A percentile compares a stretch with the other conserved stretches of the same genome.
These are phyloP conservation scores for Palloptera scutellata DNA, from an alignment of 2,888 invertebrate genomes.

Conservation along the genomic window DNA sequence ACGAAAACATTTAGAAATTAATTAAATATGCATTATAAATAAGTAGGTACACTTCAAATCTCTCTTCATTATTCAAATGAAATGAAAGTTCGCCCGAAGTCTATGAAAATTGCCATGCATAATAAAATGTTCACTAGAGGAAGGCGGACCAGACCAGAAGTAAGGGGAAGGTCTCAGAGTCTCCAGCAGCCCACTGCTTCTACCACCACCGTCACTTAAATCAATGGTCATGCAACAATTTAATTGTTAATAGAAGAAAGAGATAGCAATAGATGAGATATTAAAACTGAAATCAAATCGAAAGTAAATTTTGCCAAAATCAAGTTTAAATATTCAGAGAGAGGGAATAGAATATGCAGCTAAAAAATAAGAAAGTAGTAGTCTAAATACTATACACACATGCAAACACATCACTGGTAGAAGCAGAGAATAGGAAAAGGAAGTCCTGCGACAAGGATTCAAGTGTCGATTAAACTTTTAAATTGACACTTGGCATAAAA, in stretches of 20 bases:
- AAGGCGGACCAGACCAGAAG: no score
- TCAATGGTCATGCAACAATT: neutral
- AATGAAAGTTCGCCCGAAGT: neutral
- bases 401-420: neutral
- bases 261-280: neutral
- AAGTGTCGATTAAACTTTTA: slow-evolving; percentile 21
- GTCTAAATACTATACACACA: neutral
- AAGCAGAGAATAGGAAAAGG: neutral
- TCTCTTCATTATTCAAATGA: no score
- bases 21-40: no score
- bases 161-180: neutral
- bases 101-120: neutral
- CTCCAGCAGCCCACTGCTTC: neutral
- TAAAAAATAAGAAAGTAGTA: neutral
- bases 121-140: no score
- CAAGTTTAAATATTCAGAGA: neutral
- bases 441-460: slow-evolving; percentile 3
- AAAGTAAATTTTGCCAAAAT: neutral
- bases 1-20: no score
- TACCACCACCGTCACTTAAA: neutral
- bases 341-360: neutral
- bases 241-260: neutral
- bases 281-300: neutral
- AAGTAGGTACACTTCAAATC: no score
- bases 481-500: slow-evolving; percentile 18